phyloP scores from a whole-genome alignment of 2,797 vertebrate genomes.

The Sebastes itinus region DNA sequence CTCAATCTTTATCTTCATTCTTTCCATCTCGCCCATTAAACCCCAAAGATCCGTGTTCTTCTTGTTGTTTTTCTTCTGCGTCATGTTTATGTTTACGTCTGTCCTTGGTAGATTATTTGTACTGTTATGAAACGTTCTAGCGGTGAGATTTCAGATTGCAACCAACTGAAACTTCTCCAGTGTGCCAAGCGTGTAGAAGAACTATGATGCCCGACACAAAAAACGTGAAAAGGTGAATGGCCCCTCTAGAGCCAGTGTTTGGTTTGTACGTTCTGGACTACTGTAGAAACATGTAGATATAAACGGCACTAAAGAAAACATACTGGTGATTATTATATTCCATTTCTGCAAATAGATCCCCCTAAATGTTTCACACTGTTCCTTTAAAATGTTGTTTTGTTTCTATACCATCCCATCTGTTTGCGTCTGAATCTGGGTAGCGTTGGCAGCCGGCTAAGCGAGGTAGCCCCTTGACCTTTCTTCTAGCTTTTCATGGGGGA shows the following conservation, averaged over 20 bases:
- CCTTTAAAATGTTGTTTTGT: neutral
- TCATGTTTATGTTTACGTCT: neutral
- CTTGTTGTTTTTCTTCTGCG: neutral
- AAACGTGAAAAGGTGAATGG: no score
- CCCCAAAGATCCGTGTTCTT: neutral
- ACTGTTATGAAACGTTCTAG: neutral
- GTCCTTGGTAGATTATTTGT: neutral
- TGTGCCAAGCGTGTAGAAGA: no score
- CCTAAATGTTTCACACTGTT: neutral
- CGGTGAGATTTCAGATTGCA: neutral
- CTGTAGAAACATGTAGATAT: no score
- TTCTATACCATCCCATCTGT: neutral
- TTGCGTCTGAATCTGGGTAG: neutral
- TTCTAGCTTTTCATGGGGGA: neutral
- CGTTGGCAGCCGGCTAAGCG: neutral
- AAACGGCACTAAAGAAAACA: no score
- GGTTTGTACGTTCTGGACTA: no score
- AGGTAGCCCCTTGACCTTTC: neutral
- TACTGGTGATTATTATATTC: no score
- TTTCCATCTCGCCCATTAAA: conserved; percentile 35
- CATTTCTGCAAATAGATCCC: no score
- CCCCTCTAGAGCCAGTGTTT: no score
- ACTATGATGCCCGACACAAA: fast-evolving
- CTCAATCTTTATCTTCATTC: conserved; percentile 50
- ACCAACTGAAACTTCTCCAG: no score